phyloP scores from a whole-genome alignment of 2,113 vertebrate genomes.

The Malurus elegans region DNA sequence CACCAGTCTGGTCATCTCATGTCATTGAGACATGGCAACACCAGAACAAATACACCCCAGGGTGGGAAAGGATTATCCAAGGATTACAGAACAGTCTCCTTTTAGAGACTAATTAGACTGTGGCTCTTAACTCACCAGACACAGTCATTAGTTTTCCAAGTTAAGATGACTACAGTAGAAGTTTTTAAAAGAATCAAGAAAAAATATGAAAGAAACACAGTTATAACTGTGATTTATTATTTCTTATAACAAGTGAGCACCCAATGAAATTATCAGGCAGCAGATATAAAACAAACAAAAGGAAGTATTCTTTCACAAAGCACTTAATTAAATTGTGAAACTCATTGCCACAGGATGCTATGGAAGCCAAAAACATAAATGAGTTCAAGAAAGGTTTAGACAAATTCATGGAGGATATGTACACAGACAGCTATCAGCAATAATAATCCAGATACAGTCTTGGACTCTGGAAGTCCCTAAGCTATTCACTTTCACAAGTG shows the following conservation, averaged over 20 bases:
- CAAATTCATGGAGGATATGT: background rate
- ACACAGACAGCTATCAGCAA: background rate
- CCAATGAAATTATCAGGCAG: conserved; percentile 46
- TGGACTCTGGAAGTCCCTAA: background rate
- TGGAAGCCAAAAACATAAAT: conserved; percentile 30
- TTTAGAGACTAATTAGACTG: background rate
- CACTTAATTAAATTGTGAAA: conserved; percentile 10
- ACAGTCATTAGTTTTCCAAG: background rate
- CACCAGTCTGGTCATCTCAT: background rate
- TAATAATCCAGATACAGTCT: background rate
- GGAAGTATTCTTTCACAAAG: conserved; percentile 40
- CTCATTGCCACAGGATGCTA: conserved; percentile 25
- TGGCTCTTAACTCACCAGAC: background rate
- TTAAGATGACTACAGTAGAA: background rate
- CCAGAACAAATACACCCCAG: background rate
- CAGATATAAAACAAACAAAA: conserved; percentile 34
- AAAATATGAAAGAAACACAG: background rate
- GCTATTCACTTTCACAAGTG: background rate
- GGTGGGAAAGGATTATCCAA: background rate
- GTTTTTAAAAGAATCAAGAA: background rate
- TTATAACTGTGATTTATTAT: background rate
- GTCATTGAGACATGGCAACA: background rate
- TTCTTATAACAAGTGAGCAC: background rate
- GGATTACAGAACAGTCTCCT: background rate
- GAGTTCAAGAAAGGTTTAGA: conserved; percentile 30